A percentile compares a stretch with the other conserved stretches of the same genome.
Conservation (phyloP, 2,888 invertebrate genomes). For the Hirtodrosophila cameraria region DNA sequence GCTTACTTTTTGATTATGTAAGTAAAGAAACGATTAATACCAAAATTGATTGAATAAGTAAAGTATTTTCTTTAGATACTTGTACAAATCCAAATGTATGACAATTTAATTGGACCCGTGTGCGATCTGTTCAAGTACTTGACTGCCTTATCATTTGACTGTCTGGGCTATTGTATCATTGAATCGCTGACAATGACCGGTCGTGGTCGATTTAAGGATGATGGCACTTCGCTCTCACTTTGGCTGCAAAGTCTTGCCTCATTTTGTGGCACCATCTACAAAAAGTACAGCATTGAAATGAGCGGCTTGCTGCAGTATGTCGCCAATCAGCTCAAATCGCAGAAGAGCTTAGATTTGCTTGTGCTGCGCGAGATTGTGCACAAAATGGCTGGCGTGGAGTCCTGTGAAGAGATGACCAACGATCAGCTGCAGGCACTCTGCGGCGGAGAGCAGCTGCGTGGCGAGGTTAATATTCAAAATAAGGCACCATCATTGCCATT, state of each 20-base stretch:
- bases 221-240: slow-evolving; percentile 95
- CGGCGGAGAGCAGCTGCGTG: slow-evolving; percentile 97
- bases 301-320: slow-evolving; percentile 98
- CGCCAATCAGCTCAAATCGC: slow-evolving; percentile 97
- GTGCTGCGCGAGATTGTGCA: slow-evolving; percentile 98
- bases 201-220: slow-evolving; percentile 91
- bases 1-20: slow-evolving; percentile 98
- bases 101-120: slow-evolving; percentile 97
- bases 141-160: slow-evolving; percentile 97
- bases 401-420: slow-evolving; percentile 96
- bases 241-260: slow-evolving; percentile 98
- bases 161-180: slow-evolving; percentile 96
- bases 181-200: slow-evolving; percentile 94
- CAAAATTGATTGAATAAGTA: too few species aligned
- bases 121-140: slow-evolving; percentile 99
- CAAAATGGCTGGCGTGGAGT: slow-evolving; percentile 99
- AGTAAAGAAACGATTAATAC: slow-evolving; percentile 85
- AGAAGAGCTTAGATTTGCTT: slow-evolving; percentile 96
- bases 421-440: slow-evolving; percentile 98
- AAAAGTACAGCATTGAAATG: slow-evolving; percentile 98
- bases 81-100: slow-evolving; percentile 94
- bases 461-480: slow-evolving; percentile 90
- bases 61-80: slow-evolving; percentile 85
- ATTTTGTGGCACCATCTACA: slow-evolving; percentile 98
- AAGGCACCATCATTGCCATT: too few species aligned